Conservation (phyloP, 2,797 vertebrate species). For the Atherinosoma microstoma region DNA sequence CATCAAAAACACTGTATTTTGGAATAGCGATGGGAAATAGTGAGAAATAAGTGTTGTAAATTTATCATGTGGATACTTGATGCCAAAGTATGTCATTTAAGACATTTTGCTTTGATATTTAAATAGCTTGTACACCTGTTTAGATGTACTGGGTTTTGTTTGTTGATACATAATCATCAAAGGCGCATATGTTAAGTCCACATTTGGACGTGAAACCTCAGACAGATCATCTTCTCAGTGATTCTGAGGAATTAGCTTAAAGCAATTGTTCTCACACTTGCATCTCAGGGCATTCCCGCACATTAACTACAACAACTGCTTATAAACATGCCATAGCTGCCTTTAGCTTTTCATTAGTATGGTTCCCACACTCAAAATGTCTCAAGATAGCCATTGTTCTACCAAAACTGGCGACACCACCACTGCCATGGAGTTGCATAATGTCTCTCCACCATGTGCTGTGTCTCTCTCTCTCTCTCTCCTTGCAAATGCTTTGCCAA, state of each 20-base stretch:
- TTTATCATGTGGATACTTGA: background rate
- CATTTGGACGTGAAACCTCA: slow-evolving; percentile 26
- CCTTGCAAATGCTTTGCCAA: slow-evolving; percentile 13
- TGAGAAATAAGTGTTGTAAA: background rate
- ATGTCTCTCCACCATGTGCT: slow-evolving; percentile 22
- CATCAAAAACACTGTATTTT: background rate
- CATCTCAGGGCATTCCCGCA: background rate
- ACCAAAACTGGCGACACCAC: slow-evolving; percentile 36
- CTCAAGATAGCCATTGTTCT: slow-evolving; percentile 47
- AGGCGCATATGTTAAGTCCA: background rate
- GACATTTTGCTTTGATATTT: background rate
- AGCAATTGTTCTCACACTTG: background rate
- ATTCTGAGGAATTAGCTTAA: slow-evolving; percentile 6
- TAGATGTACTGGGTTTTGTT: background rate
- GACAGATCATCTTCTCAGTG: slow-evolving; percentile 2
- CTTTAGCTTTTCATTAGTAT: slow-evolving; percentile 32
- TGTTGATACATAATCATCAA: background rate
- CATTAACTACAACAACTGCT: background rate
- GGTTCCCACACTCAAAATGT: slow-evolving; percentile 14
- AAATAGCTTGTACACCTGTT: background rate
- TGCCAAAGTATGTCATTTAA: slow-evolving; percentile 1
- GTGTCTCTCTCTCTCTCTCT: slow-evolving; percentile 10
- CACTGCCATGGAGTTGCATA: slow-evolving; percentile 55
- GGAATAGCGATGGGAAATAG: background rate
- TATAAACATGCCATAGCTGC: slow-evolving; percentile 14